Conservation (phyloP, 2,797 vertebrate genomes). For the Falco cherrug region DNA sequence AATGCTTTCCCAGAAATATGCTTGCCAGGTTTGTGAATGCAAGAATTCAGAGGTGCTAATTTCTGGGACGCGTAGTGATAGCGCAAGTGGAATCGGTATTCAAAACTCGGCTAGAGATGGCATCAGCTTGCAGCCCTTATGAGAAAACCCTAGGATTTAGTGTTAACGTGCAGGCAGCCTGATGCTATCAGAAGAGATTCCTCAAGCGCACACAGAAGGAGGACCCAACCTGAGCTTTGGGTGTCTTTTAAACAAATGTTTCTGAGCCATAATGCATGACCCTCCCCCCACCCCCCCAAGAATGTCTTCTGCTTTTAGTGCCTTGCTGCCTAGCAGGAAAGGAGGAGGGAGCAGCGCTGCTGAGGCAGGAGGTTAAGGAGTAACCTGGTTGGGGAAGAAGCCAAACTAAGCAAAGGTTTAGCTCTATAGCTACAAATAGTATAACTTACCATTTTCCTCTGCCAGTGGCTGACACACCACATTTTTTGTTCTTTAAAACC, state of each 20-base stretch:
- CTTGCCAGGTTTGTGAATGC: not conserved
- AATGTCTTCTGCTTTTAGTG: not conserved
- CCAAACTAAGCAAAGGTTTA: constrained; percentile 52
- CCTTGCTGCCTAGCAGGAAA: not conserved
- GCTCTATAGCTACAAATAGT: constrained; percentile 45
- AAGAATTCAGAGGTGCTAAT: not conserved
- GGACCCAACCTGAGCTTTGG: not conserved
- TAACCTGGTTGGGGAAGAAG: constrained; percentile 42
- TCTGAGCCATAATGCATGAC: not conserved
- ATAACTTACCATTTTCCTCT: constrained; percentile 23
- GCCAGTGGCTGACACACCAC: constrained; percentile 48
- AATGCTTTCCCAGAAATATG: not conserved
- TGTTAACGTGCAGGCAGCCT: not conserved
- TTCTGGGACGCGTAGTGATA: not conserved
- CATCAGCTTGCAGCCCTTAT: not conserved
- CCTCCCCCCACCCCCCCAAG: not conserved
- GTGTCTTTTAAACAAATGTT: not conserved
- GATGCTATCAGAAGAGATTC: not conserved
- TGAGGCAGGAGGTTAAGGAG: constrained; percentile 26
- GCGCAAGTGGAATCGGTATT: not conserved
- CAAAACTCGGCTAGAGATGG: not conserved
- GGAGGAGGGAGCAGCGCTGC: not conserved
- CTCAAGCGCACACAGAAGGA: not conserved
- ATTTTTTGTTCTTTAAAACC: constrained; percentile 49
- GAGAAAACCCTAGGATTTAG: not conserved